phyloP scores from a whole-genome alignment of 2,888 invertebrate genomes.

The Iselma pallidipennis region DNA sequence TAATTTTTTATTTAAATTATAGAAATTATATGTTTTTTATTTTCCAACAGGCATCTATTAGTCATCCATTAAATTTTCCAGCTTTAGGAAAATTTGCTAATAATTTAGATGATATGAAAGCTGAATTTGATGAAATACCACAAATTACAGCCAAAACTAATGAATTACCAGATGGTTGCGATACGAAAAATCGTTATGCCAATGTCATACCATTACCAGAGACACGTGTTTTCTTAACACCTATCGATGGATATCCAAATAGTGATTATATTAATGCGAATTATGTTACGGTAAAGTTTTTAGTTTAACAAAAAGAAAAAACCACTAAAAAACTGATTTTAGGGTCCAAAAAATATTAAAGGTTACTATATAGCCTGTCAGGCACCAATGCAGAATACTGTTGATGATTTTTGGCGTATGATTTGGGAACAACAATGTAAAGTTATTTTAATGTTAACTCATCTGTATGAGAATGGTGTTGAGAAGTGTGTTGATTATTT shows the following conservation, averaged over 20 bases:
- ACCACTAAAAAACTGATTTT: conserved; percentile 29
- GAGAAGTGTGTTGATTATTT: conserved; percentile 91
- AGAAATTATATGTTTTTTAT: conserved; percentile 17
- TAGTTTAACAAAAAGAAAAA: not conserved
- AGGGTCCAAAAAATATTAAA: conserved; percentile 84
- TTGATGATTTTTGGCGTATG: conserved; percentile 94
- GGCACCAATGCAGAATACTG: conserved; percentile 83
- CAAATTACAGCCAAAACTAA: conserved; percentile 77
- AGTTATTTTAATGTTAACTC: conserved; percentile 88
- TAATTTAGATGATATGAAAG: conserved; percentile 72
- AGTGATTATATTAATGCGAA: conserved; percentile 94
- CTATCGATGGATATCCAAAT: conserved; percentile 73
- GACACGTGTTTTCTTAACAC: conserved; percentile 78
- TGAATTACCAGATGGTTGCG: conserved; percentile 84
- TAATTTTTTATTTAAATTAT: not conserved
- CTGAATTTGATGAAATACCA: conserved; percentile 83
- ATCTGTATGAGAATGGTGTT: conserved; percentile 86
- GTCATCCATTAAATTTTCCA: conserved; percentile 77
- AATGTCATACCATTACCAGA: conserved; percentile 94
- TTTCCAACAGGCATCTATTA: conserved; percentile 62
- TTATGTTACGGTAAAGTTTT: conserved; percentile 76
- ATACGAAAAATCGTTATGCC: conserved; percentile 89
- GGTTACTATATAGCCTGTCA: conserved; percentile 92
- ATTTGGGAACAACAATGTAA: conserved; percentile 93
- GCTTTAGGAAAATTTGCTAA: conserved; percentile 75